Base-by-base conservation (phyloP, 2,888 invertebrate species). In the Acleris sparsana region DNA sequence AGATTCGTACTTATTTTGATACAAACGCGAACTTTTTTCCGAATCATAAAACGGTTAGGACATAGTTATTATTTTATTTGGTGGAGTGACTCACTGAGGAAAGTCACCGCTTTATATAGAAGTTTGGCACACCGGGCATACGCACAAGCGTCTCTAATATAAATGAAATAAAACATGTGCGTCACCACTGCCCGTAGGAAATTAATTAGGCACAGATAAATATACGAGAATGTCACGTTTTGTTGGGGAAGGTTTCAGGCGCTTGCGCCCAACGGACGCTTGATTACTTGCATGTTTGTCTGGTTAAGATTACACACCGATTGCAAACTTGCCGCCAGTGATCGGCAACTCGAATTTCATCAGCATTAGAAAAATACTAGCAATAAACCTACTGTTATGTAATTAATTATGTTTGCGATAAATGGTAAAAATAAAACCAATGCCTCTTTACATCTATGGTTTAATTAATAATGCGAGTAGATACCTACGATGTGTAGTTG, bases 341-440 rank as follows among this genome's bases (percentile, higher is more conserved):
- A 49, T 49, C 48, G 29, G 33, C 33, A 48, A 48, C 39, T 43
- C 29, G 29, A 46, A 60, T 55, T 60, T 55, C 55, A 60, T 55
- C 48, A 60, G 49, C 9, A 55, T 49, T 64, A 13, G 39, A 43
- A 17, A 60, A 46, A 7, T 44, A n/a, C 44, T 6, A n/a, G n/a
- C n/a, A 44, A 16, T 44, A 16, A n/a, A 5, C 16, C 11, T 1
- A 6, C 6, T 44, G n/a, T 44, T 5, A 44, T 46, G 16, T n/a
- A n/a, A 44, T 5, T n/a, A n/a, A 44, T 5, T 6, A 44, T 44
- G 5, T 5, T 16, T 6, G n/a, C 17, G 6, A 11, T 39, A 39
- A 39, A 13, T 39, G 39, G 13, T 39, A 39, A 39, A 25, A 39
- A 13, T 39, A 39, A 39, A 39, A 39, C 13, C 13, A 39, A 39